Percentiles rank a stretch among this genome's conserved stretches.
phyloP scores from a whole-genome alignment of 2,113 vertebrate species.

The Atherinomorus stipes region DNA sequence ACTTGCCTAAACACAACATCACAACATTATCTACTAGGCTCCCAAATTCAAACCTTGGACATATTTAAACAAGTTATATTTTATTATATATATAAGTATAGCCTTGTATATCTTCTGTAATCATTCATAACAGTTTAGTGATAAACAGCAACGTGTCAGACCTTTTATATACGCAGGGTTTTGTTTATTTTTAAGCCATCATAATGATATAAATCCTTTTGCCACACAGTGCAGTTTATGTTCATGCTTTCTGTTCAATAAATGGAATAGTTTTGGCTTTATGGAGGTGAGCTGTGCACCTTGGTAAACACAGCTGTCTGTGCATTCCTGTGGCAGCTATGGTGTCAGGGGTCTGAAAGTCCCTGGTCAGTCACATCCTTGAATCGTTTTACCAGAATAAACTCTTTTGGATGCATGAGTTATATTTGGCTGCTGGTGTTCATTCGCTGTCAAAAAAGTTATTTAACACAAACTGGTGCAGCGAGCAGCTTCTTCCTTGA shows the following conservation, averaged over 20 bases:
- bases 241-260: neutral
- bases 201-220: too few relatives aligned
- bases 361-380: neutral
- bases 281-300: neutral
- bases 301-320: neutral
- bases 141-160: neutral
- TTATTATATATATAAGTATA: neutral
- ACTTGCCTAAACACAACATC: neutral
- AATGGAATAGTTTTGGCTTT: neutral
- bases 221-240: neutral
- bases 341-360: neutral
- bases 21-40: neutral
- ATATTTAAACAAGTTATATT: constrained; percentile 24
- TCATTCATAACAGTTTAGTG: neutral
- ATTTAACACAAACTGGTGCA: too few relatives aligned
- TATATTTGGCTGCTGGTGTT: too few relatives aligned
- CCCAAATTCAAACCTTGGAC: neutral
- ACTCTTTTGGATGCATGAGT: too few relatives aligned
- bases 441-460: too few relatives aligned
- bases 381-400: neutral
- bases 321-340: too few relatives aligned
- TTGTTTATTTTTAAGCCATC: too few relatives aligned
- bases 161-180: neutral
- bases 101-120: neutral
- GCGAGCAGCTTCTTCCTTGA: too few relatives aligned